Evolutionary conservation across 2,113 vertebrate species (phyloP).

Genomic region (Nothoprocta pentlandii): DNA sequence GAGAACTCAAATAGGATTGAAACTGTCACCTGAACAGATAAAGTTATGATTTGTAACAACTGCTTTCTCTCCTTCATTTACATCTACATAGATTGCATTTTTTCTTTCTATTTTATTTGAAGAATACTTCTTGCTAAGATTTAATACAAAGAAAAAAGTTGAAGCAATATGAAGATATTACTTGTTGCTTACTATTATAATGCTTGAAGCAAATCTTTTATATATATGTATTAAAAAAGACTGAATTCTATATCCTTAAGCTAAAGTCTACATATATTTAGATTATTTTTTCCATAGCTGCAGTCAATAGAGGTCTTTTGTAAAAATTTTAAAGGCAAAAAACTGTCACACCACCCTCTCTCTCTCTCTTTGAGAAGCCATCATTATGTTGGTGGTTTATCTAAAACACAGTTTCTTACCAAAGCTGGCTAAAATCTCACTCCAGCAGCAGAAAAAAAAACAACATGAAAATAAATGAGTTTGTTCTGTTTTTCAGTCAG

Average conservation of each 20-base stretch:
- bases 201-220: background rate
- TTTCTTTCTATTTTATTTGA: background rate
- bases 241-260: background rate
- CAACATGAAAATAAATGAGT: background rate
- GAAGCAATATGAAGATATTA: no score
- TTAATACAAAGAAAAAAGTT: background rate
- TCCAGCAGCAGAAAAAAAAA: background rate
- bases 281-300: background rate
- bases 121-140: background rate
- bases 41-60: conserved; percentile 4
- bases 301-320: background rate
- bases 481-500: background rate
- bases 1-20: conserved; percentile 13
- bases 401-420: conserved; percentile 16
- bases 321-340: background rate
- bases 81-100: conserved; percentile 13
- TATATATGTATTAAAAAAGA: background rate
- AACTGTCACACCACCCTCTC: background rate
- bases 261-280: background rate
- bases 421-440: background rate
- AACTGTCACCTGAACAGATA: background rate
- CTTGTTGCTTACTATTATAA: background rate
- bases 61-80: conserved; percentile 21
- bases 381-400: conserved; percentile 8
- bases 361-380: background rate